Percentiles rank a stretch among this genome's conserved stretches.
Evolutionary conservation across 2,113 vertebrate genomes (phyloP).

Genomic region (Eurypyga helias): DNA sequence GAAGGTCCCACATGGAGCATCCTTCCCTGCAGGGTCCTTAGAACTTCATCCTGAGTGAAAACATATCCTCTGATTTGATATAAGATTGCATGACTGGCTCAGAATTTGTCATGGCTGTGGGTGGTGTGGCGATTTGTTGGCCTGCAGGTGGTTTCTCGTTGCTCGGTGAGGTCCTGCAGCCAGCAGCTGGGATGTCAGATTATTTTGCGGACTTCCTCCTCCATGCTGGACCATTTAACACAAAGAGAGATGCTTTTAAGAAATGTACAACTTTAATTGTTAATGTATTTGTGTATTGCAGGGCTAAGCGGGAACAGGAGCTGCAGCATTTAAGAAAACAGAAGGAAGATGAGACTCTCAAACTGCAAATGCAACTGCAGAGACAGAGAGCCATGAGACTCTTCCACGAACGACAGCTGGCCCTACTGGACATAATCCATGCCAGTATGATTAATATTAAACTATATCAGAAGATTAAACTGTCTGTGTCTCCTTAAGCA

Average conservation of each 20-base stretch:
- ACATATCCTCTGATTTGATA: background rate
- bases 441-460: conserved; percentile 78
- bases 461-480: conserved; percentile 1
- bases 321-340: conserved; percentile 75
- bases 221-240: background rate
- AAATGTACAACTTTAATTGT: background rate
- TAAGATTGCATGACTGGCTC: background rate
- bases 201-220: background rate
- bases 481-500: background rate
- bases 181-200: background rate
- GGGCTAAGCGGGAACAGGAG: conserved; percentile 78
- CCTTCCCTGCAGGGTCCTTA: background rate
- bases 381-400: conserved; percentile 86
- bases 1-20: background rate
- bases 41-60: background rate
- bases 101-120: accelerated
- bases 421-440: conserved; percentile 86
- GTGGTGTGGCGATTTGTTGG: background rate
- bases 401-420: conserved; percentile 87
- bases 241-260: background rate
- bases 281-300: conserved; percentile 60
- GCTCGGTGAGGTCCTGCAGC: background rate
- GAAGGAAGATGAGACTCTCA: conserved; percentile 83
- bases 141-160: background rate
- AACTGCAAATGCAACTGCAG: conserved; percentile 81